Conservation (phyloP, 2,113 vertebrate species). For the Orthonyx spaldingii region DNA sequence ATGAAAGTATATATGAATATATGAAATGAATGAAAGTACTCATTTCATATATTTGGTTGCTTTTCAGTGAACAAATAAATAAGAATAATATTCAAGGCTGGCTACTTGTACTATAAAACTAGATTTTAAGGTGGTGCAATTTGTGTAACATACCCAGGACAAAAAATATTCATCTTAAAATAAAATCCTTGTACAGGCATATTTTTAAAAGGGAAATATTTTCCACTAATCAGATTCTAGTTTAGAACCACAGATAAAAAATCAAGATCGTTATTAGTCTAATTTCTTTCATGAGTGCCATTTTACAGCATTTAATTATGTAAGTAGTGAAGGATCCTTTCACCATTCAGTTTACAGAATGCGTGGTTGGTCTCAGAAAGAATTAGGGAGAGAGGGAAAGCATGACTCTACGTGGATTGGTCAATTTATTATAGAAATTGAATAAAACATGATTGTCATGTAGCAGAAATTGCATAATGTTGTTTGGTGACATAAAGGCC, state of each 20-base stretch:
- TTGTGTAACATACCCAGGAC: not conserved
- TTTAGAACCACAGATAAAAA: not conserved
- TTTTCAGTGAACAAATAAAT: not conserved
- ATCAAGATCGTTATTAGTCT: not conserved
- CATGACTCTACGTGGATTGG: fast-evolving
- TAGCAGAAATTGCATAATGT: not conserved
- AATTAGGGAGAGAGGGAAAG: not conserved
- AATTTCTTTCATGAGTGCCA: not conserved
- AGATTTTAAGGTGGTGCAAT: not conserved
- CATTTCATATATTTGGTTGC: not conserved
- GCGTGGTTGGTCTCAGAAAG: not conserved
- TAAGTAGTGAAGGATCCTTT: not conserved
- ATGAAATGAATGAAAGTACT: not conserved
- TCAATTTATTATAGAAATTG: not conserved
- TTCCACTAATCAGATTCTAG: not conserved
- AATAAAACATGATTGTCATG: not conserved
- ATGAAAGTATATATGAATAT: not conserved
- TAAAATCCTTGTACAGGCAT: not conserved
- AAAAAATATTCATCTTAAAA: not conserved
- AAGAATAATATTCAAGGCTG: not conserved
- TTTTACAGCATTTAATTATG: not conserved
- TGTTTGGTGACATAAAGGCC: not conserved
- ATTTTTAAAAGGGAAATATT: not conserved
- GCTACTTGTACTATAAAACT: not conserved
- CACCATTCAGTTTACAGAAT: not conserved